Conservation (phyloP, 2,888 invertebrate genomes). For the Caenorhabditis uteleia region DNA sequence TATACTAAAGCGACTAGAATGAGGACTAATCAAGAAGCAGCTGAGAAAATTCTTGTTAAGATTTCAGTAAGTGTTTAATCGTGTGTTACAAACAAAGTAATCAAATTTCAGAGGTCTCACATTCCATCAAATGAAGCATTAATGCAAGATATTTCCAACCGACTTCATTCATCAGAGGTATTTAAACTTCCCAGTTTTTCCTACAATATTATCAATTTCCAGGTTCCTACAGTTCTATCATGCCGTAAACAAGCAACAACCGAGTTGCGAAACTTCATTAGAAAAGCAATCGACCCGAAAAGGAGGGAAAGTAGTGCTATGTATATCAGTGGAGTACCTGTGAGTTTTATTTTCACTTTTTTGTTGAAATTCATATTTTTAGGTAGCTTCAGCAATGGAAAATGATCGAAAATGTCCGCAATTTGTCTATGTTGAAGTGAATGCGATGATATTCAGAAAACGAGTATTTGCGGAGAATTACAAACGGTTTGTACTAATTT, state of each 20-base stretch:
- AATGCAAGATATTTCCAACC: slow-evolving; percentile 25
- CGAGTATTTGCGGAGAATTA: slow-evolving; percentile 53
- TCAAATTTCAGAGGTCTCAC: background rate
- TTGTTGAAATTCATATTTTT: background rate
- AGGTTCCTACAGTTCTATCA: slow-evolving; percentile 21
- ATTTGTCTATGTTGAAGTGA: slow-evolving; percentile 82
- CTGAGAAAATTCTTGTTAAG: no score
- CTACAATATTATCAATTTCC: background rate
- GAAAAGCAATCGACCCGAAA: slow-evolving; percentile 28
- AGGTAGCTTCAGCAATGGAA: slow-evolving; percentile 33
- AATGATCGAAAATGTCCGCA: slow-evolving; percentile 62
- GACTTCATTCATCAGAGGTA: slow-evolving; percentile 81
- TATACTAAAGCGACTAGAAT: background rate
- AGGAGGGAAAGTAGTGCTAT: slow-evolving; percentile 78
- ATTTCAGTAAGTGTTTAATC: no score
- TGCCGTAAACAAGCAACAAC: slow-evolving; percentile 19
- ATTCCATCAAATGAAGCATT: slow-evolving; percentile 3
- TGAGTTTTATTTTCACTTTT: no score
- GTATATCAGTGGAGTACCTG: slow-evolving; percentile 94
- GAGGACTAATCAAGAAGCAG: background rate
- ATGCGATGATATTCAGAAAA: slow-evolving; percentile 83
- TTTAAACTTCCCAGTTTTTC: background rate
- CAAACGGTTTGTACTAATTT: slow-evolving; percentile 24
- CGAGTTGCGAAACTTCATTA: slow-evolving; percentile 21
- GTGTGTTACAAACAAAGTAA: no score